Evolutionary conservation across 2,888 invertebrate genomes (phyloP).

Genomic region (Xestia sexstrigata): DNA sequence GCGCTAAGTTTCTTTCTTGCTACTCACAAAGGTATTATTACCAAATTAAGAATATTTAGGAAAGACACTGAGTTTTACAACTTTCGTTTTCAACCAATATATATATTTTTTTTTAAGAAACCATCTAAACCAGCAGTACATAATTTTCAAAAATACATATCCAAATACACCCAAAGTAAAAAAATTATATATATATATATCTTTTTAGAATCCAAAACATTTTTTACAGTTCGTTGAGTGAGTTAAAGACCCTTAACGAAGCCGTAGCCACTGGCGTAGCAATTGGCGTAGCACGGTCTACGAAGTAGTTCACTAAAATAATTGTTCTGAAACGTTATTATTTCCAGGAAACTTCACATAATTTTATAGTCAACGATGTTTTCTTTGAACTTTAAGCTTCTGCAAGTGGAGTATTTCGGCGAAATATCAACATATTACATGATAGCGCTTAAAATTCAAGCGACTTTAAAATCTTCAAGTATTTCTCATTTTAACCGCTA

Average conservation of each 20-base stretch:
- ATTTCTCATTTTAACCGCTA: no score
- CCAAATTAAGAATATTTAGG: neutral
- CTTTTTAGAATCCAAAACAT: neutral
- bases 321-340: constrained; percentile 2
- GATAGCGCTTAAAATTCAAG: neutral
- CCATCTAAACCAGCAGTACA: neutral
- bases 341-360: neutral
- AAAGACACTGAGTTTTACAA: neutral
- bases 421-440: constrained; percentile 1
- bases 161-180: neutral
- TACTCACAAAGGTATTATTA: constrained; percentile 7
- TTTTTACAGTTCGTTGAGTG: neutral
- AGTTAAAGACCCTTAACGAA: constrained; percentile 6
- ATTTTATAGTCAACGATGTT: neutral
- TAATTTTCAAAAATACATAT: neutral
- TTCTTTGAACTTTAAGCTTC: neutral
- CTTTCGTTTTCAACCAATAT: neutral
- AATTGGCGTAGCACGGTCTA: constrained; percentile 22
- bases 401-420: neutral
- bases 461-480: neutral
- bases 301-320: constrained; percentile 1
- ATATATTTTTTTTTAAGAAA: neutral
- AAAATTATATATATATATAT: neutral
- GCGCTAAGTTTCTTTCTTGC: constrained; percentile 29
- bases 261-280: constrained; percentile 30